Conservation (phyloP, 2,797 vertebrate species). For the Tokudaia muenninki region DNA sequence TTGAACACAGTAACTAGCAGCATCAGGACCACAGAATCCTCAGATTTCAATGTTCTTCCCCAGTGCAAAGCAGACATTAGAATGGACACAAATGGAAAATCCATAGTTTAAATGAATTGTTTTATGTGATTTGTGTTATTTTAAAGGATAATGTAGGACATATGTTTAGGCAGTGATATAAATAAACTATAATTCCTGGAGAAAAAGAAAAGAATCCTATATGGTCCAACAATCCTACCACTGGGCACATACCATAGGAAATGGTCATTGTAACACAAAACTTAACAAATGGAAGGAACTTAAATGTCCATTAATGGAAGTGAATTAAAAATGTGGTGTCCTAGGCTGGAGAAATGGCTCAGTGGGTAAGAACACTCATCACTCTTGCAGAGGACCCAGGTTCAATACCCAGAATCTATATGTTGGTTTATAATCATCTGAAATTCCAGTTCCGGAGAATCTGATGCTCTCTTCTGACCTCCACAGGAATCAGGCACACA, state of each 20-base stretch:
- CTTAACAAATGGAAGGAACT: neutral
- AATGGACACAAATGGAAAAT: neutral
- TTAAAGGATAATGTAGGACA: neutral
- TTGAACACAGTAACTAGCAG: neutral
- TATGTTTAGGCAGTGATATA: neutral
- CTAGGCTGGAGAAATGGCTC: neutral
- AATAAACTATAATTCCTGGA: constrained; percentile 3
- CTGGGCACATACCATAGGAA: neutral
- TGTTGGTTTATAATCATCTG: neutral
- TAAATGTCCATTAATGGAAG: neutral
- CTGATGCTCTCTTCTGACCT: neutral
- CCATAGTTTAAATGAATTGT: neutral
- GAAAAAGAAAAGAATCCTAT: neutral
- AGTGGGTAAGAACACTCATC: neutral
- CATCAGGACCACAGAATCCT: neutral
- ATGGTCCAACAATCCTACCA: neutral
- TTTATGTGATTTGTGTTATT: neutral
- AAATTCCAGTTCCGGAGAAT: neutral
- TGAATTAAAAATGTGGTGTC: neutral
- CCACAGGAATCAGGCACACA: neutral
- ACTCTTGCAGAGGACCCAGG: neutral
- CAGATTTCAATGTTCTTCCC: neutral
- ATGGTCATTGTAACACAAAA: neutral
- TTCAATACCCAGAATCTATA: neutral
- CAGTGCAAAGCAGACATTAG: neutral